These are phyloP conservation scores for Eleutherodactylus coqui DNA, from an alignment of 2,797 vertebrate genomes.

Conservation along the genomic window DNA sequence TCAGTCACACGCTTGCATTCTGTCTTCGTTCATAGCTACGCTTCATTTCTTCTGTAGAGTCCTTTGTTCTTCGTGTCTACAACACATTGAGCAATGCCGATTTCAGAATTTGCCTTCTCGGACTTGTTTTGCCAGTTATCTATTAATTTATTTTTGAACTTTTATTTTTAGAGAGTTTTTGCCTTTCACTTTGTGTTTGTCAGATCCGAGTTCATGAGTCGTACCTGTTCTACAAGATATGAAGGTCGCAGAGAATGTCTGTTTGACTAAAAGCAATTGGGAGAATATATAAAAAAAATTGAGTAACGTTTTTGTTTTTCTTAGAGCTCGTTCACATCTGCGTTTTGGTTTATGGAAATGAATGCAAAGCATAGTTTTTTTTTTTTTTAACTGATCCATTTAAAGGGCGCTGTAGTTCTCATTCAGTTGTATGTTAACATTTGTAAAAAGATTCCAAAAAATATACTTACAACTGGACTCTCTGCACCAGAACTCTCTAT, in stretches of 20 bases:
- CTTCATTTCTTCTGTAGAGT: conserved; percentile 55
- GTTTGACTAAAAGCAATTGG: conserved; percentile 33
- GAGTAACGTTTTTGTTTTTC: neutral
- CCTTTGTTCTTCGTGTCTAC: conserved; percentile 61
- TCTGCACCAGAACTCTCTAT: too few relatives aligned
- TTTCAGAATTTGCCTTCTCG: conserved; percentile 61
- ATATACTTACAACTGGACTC: too few relatives aligned
- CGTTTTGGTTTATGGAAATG: too few relatives aligned
- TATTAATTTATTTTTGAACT: conserved; percentile 49
- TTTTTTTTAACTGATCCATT: too few relatives aligned
- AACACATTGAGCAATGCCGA: conserved; percentile 61
- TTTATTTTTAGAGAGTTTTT: conserved; percentile 58
- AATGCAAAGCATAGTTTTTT: too few relatives aligned
- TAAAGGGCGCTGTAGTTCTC: too few relatives aligned
- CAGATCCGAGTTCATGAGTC: conserved; percentile 65
- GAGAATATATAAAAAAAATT: conserved; percentile 26
- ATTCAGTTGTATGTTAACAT: too few relatives aligned
- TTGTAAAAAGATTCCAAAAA: too few relatives aligned
- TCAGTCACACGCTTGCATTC: conserved; percentile 61
- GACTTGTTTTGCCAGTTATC: conserved; percentile 64
- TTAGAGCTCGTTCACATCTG: too few relatives aligned
- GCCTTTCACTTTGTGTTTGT: conserved; percentile 55
- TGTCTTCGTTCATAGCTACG: conserved; percentile 54
- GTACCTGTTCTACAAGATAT: conserved; percentile 63
- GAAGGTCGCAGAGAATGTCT: conserved; percentile 48